Percentiles rank a stretch among this genome's conserved stretches.
phyloP scores from a whole-genome alignment of 2,888 invertebrate genomes.

The Loripinus fragilis region DNA sequence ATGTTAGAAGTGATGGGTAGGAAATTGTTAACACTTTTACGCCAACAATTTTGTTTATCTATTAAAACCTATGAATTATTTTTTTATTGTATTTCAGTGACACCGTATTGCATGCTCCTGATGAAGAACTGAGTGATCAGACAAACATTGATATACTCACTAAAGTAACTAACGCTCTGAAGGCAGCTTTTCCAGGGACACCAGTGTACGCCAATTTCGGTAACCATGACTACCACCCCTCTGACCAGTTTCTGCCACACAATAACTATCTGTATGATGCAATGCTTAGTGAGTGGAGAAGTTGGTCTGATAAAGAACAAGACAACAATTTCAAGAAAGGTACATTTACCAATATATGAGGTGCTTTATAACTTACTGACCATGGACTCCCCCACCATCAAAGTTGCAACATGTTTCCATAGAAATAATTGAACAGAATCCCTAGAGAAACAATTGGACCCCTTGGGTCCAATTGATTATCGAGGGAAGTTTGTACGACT shows the following conservation, averaged over 20 bases:
- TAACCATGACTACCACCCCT: conserved; percentile 89
- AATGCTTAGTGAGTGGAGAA: conserved; percentile 87
- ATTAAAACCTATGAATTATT: too few species aligned
- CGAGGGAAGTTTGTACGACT: too few species aligned
- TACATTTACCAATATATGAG: too few species aligned
- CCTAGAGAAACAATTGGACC: too few species aligned
- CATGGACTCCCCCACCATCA: too few species aligned
- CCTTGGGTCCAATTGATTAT: too few species aligned
- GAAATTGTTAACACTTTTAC: too few species aligned
- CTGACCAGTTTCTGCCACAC: conserved; percentile 85
- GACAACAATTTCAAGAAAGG: conserved; percentile 92
- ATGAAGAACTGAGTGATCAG: conserved; percentile 87
- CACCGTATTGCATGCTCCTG: conserved; percentile 90
- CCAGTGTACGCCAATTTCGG: conserved; percentile 95
- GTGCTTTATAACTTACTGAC: too few species aligned
- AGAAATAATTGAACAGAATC: too few species aligned
- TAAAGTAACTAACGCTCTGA: conserved; percentile 88
- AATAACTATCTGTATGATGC: conserved; percentile 85
- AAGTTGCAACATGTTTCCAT: too few species aligned
- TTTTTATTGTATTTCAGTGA: conserved; percentile 88
- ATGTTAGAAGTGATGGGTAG: too few species aligned
- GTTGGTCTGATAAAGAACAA: conserved; percentile 90
- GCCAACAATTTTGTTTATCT: too few species aligned
- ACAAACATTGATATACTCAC: conserved; percentile 90
- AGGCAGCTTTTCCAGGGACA: conserved; percentile 85